Conservation (phyloP, 2,888 invertebrate species). For the Catocala fraxini region DNA sequence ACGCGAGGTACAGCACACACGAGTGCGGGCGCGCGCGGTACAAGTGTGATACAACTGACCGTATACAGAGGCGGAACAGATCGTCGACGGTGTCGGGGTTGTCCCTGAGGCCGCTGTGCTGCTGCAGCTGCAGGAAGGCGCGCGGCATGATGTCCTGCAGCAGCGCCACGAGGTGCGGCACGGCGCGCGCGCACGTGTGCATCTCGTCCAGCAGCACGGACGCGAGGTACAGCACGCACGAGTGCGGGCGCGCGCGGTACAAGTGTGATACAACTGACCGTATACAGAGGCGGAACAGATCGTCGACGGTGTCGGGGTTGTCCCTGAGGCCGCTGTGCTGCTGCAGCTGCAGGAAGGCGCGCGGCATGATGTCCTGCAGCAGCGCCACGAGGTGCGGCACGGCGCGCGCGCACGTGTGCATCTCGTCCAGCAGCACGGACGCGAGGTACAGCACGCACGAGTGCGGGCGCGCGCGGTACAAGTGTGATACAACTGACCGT, state of each 20-base stretch:
- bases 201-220: conserved; percentile 95
- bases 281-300: conserved; percentile 95
- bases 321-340: conserved; percentile 93
- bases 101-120: conserved; percentile 93
- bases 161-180: conserved; percentile 93
- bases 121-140: conserved; percentile 93
- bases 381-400: conserved; percentile 93
- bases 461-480: conserved; percentile 91
- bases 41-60: conserved; percentile 79
- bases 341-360: conserved; percentile 94
- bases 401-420: conserved; percentile 89
- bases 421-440: conserved; percentile 94
- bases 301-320: conserved; percentile 99
- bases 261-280: conserved; percentile 74
- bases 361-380: conserved; percentile 94
- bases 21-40: conserved; percentile 90
- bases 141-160: conserved; percentile 94
- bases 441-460: conserved; percentile 93
- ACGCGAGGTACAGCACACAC: conserved; percentile 93
- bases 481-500: conserved; percentile 67
- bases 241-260: conserved; percentile 91
- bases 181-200: conserved; percentile 89
- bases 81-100: conserved; percentile 99
- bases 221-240: conserved; percentile 93
- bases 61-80: conserved; percentile 94